phyloP scores from a whole-genome alignment of 2,113 vertebrate genomes.

The Oophaga pumilio region DNA sequence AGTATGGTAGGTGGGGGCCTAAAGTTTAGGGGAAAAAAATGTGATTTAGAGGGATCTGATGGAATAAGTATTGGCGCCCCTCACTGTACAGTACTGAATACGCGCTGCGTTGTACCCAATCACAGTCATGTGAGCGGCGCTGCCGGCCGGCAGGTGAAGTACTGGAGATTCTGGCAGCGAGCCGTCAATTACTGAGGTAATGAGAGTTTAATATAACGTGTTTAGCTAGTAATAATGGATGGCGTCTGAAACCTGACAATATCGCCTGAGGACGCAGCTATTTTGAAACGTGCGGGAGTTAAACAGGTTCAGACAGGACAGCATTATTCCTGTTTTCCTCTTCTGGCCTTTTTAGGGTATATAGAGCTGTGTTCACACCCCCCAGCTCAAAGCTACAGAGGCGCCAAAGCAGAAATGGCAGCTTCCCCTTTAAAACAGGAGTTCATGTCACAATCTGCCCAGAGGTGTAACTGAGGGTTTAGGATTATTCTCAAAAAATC shows the following conservation, averaged over 20 bases:
- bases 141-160: neutral
- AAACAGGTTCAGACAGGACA: conserved; percentile 3
- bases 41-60: too few relatives aligned
- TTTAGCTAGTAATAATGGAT: conserved; percentile 23
- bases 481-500: too few relatives aligned
- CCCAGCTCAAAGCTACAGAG: too few relatives aligned
- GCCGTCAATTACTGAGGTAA: conserved; percentile 10
- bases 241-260: neutral
- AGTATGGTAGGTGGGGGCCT: too few relatives aligned
- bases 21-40: too few relatives aligned
- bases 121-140: neutral
- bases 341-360: neutral
- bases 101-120: too few relatives aligned
- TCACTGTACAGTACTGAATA: too few relatives aligned
- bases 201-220: conserved; percentile 20
- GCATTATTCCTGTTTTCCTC: neutral
- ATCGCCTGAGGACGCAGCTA: neutral
- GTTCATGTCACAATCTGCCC: neutral
- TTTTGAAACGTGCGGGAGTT: neutral
- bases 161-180: neutral
- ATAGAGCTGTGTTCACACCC: neutral
- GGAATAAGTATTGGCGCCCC: too few relatives aligned
- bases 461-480: neutral
- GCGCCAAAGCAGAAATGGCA: neutral
- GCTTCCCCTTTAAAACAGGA: neutral